Evolutionary conservation across 2,888 invertebrate genomes (phyloP).

Genomic region (Allophyes oxyacanthae): DNA sequence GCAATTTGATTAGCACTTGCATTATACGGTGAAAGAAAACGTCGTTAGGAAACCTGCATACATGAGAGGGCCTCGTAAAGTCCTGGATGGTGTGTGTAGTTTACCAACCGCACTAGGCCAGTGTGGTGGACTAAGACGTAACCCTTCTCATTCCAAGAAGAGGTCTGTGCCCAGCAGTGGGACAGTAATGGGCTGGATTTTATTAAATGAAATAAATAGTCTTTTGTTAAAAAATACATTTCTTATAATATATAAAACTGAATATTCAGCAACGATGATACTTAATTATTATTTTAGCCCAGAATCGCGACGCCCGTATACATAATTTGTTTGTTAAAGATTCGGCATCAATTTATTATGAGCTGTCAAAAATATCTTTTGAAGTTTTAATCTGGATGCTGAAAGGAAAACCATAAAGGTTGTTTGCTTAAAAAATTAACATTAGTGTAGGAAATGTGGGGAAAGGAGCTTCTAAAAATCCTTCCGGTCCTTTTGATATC

Average conservation of each 20-base stretch:
- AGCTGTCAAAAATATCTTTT: conserved; percentile 51
- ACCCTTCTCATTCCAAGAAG: too few species aligned
- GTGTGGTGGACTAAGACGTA: too few species aligned
- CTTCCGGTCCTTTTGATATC: conserved; percentile 83
- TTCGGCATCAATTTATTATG: conserved; percentile 46
- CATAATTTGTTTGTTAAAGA: conserved; percentile 42
- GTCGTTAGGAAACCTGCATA: too few species aligned
- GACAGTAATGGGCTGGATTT: too few species aligned
- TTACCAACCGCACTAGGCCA: too few species aligned
- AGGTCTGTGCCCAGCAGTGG: too few species aligned
- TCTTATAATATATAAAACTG: background rate
- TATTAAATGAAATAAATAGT: background rate
- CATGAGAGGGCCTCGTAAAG: too few species aligned
- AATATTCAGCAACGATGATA: conserved; percentile 22
- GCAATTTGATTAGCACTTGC: too few species aligned
- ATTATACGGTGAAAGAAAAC: too few species aligned
- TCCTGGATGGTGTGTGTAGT: too few species aligned
- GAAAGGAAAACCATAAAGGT: conserved; percentile 49
- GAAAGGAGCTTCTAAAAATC: conserved; percentile 68
- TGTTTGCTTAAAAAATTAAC: conserved; percentile 71
- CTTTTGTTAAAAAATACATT: background rate
- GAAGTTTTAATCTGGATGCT: conserved; percentile 44
- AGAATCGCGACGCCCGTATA: conserved; percentile 12
- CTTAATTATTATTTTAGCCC: background rate
- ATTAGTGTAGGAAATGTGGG: conserved; percentile 57